Evolutionary conservation across 2,888 invertebrate genomes (phyloP), one percentile per base, ranked within the genome.

Genomic region (Eledone cirrhosa): DNA sequence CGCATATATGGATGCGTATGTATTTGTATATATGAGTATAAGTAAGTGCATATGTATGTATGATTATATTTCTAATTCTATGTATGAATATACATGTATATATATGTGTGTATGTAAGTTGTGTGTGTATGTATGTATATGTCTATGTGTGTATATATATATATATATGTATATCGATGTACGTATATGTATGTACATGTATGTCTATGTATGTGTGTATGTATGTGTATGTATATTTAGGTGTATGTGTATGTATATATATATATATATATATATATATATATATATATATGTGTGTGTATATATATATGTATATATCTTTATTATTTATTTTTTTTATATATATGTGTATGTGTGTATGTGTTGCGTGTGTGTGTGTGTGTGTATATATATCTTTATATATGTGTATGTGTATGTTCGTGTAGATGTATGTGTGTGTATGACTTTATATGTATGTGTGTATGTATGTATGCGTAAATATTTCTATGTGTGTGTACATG

Each of bases 241-340:
- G n/a, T n/a, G n/a, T 16, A 53, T 19, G 13, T 19, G 14, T 53
- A 53, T 19, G 53, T 53, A 16, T 53, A 53, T 19, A 53, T 19
- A 53, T 19, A 53, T 53, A 53, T 53, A 53, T 53, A 53, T 53
- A 53, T 53, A 53, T 53, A 53, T 53, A 53, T 53, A 53, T 53
- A 53, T 53, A 53, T 53, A 53, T 53, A 53, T 53, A 53, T 53
- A 53, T 53, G 19, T 53, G 19, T 53, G 19, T 53, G 19, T 53
- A 53, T 53, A 53, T 16, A 16, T 53, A n/a, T n/a, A n/a, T n/a
- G n/a, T n/a, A n/a, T n/a, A n/a, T n/a, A n/a, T n/a, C n/a, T n/a
- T n/a, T n/a, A 33, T 33, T 33, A 33, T 33, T 7, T 33, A 33
- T 33, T 33, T 7, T 33, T 7, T 33, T 7, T 33, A 33, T 33